A percentile compares a stretch with the other conserved stretches of the same genome.
phyloP scores from a whole-genome alignment of 2,113 vertebrate species.

The Macheiramphus alcinus region DNA sequence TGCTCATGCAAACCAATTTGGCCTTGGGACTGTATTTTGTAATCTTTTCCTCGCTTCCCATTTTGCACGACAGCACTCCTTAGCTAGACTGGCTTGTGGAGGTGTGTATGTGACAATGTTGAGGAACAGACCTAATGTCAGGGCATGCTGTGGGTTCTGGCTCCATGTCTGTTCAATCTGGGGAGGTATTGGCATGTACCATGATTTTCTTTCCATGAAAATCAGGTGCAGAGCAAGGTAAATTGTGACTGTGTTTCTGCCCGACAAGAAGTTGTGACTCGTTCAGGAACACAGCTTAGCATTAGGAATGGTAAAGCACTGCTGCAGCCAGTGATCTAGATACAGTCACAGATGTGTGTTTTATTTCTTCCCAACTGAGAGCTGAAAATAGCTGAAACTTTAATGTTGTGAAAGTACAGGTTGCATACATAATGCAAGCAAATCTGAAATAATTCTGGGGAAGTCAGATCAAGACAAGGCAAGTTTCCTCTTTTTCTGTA shows the following conservation, averaged over 20 bases:
- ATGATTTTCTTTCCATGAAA: not conserved
- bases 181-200: not conserved
- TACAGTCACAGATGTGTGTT: not conserved
- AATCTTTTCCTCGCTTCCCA: not conserved
- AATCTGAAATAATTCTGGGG: not conserved
- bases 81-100: not conserved
- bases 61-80: not conserved
- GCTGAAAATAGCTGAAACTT: not conserved
- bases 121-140: not conserved
- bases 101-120: not conserved
- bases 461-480: not conserved
- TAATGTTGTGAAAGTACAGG: not conserved
- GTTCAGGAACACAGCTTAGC: not conserved
- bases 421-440: not conserved
- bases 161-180: not conserved
- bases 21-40: not conserved
- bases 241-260: not conserved
- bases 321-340: not conserved
- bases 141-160: not conserved
- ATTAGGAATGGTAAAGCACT: not conserved
- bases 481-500: not conserved
- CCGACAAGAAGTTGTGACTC: not conserved
- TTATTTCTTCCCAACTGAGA: not conserved
- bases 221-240: not conserved
- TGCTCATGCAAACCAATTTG: not conserved